These are phyloP conservation scores for Acanthosoma haemorrhoidale DNA, from an alignment of 2,888 invertebrate species.

Conservation along the genomic window DNA sequence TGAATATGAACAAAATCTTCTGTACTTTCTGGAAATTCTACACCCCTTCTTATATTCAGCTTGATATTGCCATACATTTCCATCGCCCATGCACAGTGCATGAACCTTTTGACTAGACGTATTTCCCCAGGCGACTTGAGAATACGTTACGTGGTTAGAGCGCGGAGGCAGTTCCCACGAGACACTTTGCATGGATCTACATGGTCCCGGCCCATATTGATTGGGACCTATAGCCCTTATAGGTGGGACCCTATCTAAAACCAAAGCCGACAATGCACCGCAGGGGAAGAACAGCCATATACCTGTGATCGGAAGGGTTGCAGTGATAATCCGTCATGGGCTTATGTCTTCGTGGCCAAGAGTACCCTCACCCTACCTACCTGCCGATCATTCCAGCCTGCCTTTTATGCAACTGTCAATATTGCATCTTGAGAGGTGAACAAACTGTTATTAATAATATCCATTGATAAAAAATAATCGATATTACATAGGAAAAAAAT, in stretches of 20 bases:
- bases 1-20: too few species aligned
- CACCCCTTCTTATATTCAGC: too few species aligned
- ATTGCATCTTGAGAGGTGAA: too few species aligned
- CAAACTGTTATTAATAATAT: too few species aligned
- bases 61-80: neutral
- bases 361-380: neutral
- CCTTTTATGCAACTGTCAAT: too few species aligned
- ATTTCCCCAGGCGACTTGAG: neutral
- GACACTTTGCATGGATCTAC: slow-evolving; percentile 27
- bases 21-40: too few species aligned
- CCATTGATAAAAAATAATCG: too few species aligned
- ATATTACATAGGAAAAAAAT: too few species aligned
- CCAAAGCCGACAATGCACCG: slow-evolving; percentile 1
- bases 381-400: neutral
- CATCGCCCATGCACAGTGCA: too few species aligned
- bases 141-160: neutral
- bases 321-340: neutral
- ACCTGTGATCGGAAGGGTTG: neutral
- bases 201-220: slow-evolving; percentile 6
- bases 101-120: neutral
- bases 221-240: neutral
- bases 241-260: neutral
- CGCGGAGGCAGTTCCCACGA: neutral
- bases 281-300: slow-evolving; percentile 1
- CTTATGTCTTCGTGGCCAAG: neutral